These are phyloP conservation scores for Cinclus cinclus DNA, from an alignment of 2,113 vertebrate genomes.

Conservation along the genomic window DNA sequence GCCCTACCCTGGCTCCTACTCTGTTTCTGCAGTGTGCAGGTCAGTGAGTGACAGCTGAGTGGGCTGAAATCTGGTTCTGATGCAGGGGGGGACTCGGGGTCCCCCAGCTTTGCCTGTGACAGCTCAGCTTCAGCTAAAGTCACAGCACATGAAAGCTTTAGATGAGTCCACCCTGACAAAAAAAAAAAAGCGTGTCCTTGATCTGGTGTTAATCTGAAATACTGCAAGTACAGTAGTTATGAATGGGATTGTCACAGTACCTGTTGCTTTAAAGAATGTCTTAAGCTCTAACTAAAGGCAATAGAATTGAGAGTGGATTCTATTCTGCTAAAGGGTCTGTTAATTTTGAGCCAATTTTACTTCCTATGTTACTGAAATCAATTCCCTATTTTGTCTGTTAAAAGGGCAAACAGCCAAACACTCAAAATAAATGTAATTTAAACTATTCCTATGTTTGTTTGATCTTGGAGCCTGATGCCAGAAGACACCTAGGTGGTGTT, in stretches of 20 bases:
- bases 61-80: not conserved
- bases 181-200: not conserved
- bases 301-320: not conserved
- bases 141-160: not conserved
- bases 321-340: not conserved
- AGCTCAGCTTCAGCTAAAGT: not conserved
- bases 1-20: not conserved
- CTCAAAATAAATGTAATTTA: not conserved
- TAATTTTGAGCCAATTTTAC: not conserved
- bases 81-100: not conserved
- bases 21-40: not conserved
- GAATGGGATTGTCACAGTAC: not conserved
- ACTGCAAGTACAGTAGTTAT: not conserved
- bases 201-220: not conserved
- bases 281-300: not conserved
- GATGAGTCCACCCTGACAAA: too few relatives aligned
- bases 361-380: not conserved
- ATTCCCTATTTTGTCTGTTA: not conserved
- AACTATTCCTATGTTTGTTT: not conserved
- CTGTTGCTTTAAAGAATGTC: not conserved
- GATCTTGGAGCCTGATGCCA: not conserved
- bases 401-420: not conserved
- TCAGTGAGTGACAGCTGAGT: not conserved
- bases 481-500: not conserved
- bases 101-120: fast-evolving